A percentile compares a stretch with the other conserved stretches of the same genome.
Evolutionary conservation across 2,888 invertebrate genomes (phyloP).

Genomic region (Bembecia ichneumoniformis): DNA sequence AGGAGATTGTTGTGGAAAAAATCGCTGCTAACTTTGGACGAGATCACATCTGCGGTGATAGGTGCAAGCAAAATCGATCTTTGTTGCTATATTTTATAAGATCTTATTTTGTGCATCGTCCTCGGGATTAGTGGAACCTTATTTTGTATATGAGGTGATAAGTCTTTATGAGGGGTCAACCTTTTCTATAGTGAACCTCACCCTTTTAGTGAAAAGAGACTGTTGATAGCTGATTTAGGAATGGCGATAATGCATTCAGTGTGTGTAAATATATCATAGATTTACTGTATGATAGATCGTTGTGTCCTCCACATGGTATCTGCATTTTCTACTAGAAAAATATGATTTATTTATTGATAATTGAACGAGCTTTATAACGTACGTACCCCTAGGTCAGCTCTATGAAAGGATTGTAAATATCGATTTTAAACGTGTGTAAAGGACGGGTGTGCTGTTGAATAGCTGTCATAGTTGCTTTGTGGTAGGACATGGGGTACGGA

Average conservation of each 20-base stretch:
- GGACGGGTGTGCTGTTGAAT: constrained; percentile 32
- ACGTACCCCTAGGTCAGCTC: constrained; percentile 28
- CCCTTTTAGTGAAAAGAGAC: constrained; percentile 73
- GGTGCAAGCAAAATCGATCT: constrained; percentile 41
- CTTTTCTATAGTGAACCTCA: constrained; percentile 69
- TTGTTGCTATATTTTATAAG: constrained; percentile 30
- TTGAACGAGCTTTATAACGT: constrained; percentile 3
- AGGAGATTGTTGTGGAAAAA: constrained; percentile 71
- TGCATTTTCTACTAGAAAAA: constrained; percentile 21
- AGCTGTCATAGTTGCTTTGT: constrained; percentile 51
- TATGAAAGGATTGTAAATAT: constrained; percentile 31
- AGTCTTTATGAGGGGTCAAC: constrained; percentile 74
- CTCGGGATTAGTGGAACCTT: constrained; percentile 64
- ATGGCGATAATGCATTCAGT: constrained; percentile 67
- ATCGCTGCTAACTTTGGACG: constrained; percentile 65
- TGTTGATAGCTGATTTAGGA: constrained; percentile 73
- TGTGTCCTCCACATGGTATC: constrained; percentile 24
- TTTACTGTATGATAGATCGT: constrained; percentile 65
- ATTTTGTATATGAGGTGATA: constrained; percentile 73
- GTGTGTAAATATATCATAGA: constrained; percentile 71
- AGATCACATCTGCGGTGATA: constrained; percentile 47
- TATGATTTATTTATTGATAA: constrained; percentile 6
- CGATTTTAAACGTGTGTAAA: constrained; percentile 13
- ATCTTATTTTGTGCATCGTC: constrained; percentile 27
- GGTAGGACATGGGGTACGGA: constrained; percentile 19